Base-by-base conservation (phyloP, 2,797 vertebrate species). In the Heterohyrax brucei region DNA sequence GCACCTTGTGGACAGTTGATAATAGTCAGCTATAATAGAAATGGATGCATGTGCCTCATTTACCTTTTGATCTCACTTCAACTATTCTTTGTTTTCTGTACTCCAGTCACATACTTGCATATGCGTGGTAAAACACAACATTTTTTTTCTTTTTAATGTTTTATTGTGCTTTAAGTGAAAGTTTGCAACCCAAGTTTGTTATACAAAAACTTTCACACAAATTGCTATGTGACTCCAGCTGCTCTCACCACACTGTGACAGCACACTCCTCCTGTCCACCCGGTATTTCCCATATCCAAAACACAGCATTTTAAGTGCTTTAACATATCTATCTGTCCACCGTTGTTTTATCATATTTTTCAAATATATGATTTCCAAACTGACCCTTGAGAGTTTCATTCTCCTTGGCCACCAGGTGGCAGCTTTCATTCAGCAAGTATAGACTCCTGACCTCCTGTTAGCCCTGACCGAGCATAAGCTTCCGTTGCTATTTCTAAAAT, bases 331-430 rank as follows among this genome's bases (percentile, higher is more conserved):
- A 76, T 87, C 10, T 26, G 28, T 68, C 70, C 33, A 77, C n/a
- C 22, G 24, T 21, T 56, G 7, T 85, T 84, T 93, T 30, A 68
- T 61, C 64, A 64, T 26, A 4, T 70, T 95, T 95, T 91, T 56
- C 75, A 78, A 93, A 53, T 46, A 24, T 18, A 28, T 78, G 18
- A 53, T 87, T 95, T 73, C 10, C 79, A 62, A 62, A 18, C 0
- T 6, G 50, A 80, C 59, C 24, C 64, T 64, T 0, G 0, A 53
- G 10, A 48, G 33, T 59, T 80, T n/a, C 28, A 33, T 73, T 83
- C 33, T 48, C 7, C 10, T 24, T 66, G 87, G 53, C 94, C 96
- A 97, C 89, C 76, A 96, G 97, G 78, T 87, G 96, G 97, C 89
- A 8, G 39, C 82, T 70, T 87, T 93, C 77, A 53, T 48, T 61